These are phyloP conservation scores for Agrochola lychnidis DNA, from an alignment of 2,888 invertebrate genomes.

Conservation along the genomic window DNA sequence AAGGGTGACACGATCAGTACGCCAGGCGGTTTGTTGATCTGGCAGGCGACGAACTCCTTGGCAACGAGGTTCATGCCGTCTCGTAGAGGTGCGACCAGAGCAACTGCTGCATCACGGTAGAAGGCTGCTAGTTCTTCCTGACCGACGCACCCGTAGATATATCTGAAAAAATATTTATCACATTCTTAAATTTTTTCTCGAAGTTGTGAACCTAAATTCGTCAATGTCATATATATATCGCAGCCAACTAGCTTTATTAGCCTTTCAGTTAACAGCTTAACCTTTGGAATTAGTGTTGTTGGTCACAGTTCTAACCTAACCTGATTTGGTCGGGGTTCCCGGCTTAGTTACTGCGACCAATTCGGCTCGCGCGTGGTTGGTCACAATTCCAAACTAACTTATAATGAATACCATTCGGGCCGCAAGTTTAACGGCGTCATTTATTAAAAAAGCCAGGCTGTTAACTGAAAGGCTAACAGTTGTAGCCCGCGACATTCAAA, in stretches of 20 bases:
- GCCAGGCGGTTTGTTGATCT: conserved; percentile 96
- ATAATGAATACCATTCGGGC: not conserved
- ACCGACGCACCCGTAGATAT: conserved; percentile 96
- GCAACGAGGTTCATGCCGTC: conserved; percentile 98
- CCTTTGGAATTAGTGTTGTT: too few species aligned
- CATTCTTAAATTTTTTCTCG: not conserved
- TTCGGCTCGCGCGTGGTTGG: too few species aligned
- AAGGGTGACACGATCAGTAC: conserved; percentile 97
- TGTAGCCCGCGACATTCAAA: too few species aligned
- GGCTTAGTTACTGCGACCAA: too few species aligned
- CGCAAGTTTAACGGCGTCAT: not conserved
- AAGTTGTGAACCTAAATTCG: not conserved
- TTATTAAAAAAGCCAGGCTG: not conserved
- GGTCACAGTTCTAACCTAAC: too few species aligned
- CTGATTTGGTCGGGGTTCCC: too few species aligned
- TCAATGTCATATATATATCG: not conserved
- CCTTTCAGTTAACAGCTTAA: not conserved
- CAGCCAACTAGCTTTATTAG: not conserved
- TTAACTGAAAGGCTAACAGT: not conserved
- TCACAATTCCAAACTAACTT: not conserved
- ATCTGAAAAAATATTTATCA: conserved; percentile 79
- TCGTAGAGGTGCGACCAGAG: conserved; percentile 96
- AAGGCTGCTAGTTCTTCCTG: conserved; percentile 96
- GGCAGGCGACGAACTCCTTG: conserved; percentile 98
- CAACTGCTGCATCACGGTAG: conserved; percentile 96